phyloP scores from a whole-genome alignment of 2,113 vertebrate genomes.

The Amphiprion ocellaris region DNA sequence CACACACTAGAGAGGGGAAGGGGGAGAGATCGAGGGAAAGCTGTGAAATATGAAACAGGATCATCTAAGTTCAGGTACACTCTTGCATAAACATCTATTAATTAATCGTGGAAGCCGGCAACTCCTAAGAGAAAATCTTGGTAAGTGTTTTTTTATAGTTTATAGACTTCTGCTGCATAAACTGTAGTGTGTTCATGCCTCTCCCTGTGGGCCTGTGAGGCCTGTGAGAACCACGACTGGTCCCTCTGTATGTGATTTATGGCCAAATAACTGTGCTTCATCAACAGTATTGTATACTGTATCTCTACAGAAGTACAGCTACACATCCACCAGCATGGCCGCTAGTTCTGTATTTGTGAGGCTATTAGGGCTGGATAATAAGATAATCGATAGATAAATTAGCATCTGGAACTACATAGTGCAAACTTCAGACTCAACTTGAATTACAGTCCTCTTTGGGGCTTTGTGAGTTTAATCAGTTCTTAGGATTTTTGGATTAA shows the following conservation, averaged over 20 bases:
- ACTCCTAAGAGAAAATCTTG: slow-evolving; percentile 26
- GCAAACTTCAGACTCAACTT: slow-evolving; percentile 41
- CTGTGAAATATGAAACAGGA: slow-evolving; percentile 70
- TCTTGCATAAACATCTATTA: slow-evolving; percentile 58
- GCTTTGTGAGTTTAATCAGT: slow-evolving; percentile 34
- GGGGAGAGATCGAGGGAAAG: slow-evolving; percentile 50
- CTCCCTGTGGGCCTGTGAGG: slow-evolving; percentile 53
- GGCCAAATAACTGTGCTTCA: slow-evolving; percentile 77
- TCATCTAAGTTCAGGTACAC: slow-evolving; percentile 66
- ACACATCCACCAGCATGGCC: slow-evolving; percentile 19
- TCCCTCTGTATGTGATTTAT: slow-evolving; percentile 77
- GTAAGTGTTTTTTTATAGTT: slow-evolving; percentile 32
- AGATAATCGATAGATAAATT: slow-evolving; percentile 71
- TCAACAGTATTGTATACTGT: slow-evolving; percentile 74
- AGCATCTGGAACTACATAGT: slow-evolving; percentile 42
- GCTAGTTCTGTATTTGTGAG: slow-evolving; percentile 42
- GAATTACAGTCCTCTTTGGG: slow-evolving; percentile 25
- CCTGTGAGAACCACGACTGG: slow-evolving; percentile 41
- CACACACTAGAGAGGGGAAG: slow-evolving; percentile 33
- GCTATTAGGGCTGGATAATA: slow-evolving; percentile 60
- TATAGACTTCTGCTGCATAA: slow-evolving; percentile 21
- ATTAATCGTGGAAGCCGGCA: slow-evolving; percentile 50
- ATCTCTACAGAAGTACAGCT: slow-evolving; percentile 56
- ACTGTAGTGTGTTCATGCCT: slow-evolving; percentile 27
- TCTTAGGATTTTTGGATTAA: slow-evolving; percentile 20